These are phyloP conservation scores for Hyperoplus immaculatus DNA, from an alignment of 2,797 vertebrate species.

Conservation along the genomic window DNA sequence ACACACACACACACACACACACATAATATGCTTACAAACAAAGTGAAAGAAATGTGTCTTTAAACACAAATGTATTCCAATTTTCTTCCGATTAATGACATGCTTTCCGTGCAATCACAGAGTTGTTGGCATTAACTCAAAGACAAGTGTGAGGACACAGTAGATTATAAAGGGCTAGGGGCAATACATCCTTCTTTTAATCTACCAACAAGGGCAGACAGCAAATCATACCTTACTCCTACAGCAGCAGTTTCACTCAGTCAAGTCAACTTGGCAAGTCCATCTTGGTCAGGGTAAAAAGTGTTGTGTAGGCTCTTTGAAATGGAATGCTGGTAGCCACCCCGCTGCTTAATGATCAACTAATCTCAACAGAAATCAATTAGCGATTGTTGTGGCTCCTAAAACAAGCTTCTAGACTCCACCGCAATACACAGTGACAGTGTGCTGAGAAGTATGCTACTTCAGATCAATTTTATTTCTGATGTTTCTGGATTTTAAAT, in stretches of 20 bases:
- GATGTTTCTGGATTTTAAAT: background rate
- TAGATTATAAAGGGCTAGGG: conserved; percentile 8
- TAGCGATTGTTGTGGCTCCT: conserved; percentile 13
- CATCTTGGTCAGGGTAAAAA: conserved; percentile 21
- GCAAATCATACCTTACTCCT: conserved; percentile 41
- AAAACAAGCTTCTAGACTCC: conserved; percentile 26
- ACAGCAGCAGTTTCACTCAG: conserved; percentile 23
- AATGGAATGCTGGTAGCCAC: conserved; percentile 36
- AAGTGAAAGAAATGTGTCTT: no score
- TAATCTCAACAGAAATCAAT: conserved; percentile 57
- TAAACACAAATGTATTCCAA: background rate
- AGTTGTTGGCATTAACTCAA: conserved; percentile 2
- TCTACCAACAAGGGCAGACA: conserved; percentile 27
- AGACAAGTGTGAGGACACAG: conserved; percentile 13
- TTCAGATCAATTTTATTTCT: conserved; percentile 2
- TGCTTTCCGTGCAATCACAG: background rate
- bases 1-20: no score
- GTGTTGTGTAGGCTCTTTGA: conserved; percentile 26
- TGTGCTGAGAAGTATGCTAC: background rate
- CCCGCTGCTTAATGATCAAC: conserved; percentile 53
- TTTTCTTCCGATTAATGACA: background rate
- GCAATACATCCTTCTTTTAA: conserved; percentile 47
- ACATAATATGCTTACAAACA: no score
- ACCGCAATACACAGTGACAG: background rate
- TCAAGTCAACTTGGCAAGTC: conserved; percentile 44